Evolutionary conservation across 2,797 vertebrate genomes (phyloP), one percentile per base, ranked within the genome.

Genomic region (Catharus ustulatus): DNA sequence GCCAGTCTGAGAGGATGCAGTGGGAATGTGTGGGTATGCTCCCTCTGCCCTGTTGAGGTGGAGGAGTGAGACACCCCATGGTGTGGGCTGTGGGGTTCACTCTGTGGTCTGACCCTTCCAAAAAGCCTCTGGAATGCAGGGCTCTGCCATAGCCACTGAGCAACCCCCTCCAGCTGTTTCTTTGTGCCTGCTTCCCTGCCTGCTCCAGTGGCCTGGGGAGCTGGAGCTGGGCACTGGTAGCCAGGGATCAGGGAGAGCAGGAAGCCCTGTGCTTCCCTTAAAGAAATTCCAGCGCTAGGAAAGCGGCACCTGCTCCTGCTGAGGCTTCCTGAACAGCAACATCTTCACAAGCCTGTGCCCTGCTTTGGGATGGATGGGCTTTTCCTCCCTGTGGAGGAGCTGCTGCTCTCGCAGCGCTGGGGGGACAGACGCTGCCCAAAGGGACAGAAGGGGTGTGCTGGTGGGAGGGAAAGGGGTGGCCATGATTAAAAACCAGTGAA

Each of bases 341-440:
- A 30, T 21, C 40, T 27, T 43, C 36, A 45, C 57, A 29, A 45
- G 36, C 13, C 19, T 0, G 1, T 84, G 79, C 34, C 40, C 24
- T 54, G 32, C 34, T 15, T 10, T 5, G 5, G 40, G 23, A 20
- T 26, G 42, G 77, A 32, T 36, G 62, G 59, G 34, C 68, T 86
- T 74, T 42, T 38, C 49, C 63, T 79, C 24, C 15, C 48, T 4
- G 36, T 6, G 15, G 27, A 55, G 57, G 49, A 62, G 51, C 30
- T 5, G 63, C 49, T 30, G 58, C 38, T 67, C 15, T 46, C 0
- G 0, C 1, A 6, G 32, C 3, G 4, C 3, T 9, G 46, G 11
- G 59, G 58, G 46, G 14, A 57, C 20, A 13, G 42, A 13, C 0
- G 1, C 24, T 30, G 36, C 64, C 54, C 62, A 48, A 11, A 45